phyloP scores from a whole-genome alignment of 2,888 invertebrate genomes.

The Microplitis manilae region DNA sequence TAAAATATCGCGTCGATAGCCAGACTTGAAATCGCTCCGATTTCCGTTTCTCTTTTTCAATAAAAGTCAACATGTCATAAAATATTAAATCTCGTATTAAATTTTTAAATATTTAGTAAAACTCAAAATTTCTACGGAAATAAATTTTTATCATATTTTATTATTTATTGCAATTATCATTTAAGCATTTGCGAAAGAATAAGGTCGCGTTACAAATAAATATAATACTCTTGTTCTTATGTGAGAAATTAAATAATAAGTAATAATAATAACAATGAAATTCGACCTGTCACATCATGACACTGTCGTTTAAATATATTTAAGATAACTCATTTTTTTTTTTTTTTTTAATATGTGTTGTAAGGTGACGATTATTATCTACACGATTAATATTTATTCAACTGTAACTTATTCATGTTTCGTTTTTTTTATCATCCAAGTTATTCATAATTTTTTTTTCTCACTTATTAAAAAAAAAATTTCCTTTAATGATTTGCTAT shows the following conservation, averaged over 20 bases:
- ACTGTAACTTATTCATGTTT: background rate
- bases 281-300: background rate
- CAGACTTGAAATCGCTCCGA: no score
- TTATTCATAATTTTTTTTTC: background rate
- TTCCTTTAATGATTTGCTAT: background rate
- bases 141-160: no score
- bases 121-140: no score
- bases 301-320: background rate
- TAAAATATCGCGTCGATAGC: no score
- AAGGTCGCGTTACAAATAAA: no score
- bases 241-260: background rate
- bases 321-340: background rate
- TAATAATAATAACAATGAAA: background rate
- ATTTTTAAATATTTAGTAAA: no score
- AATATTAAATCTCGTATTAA: no score
- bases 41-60: no score
- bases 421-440: background rate
- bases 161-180: no score
- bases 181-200: no score
- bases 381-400: background rate
- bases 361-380: background rate
- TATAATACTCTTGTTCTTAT: background rate
- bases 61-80: no score
- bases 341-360: constrained; percentile 6
- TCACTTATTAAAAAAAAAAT: background rate